Conservation (phyloP, 2,888 invertebrate genomes). For the Gastracanthus pulcherrimus region DNA sequence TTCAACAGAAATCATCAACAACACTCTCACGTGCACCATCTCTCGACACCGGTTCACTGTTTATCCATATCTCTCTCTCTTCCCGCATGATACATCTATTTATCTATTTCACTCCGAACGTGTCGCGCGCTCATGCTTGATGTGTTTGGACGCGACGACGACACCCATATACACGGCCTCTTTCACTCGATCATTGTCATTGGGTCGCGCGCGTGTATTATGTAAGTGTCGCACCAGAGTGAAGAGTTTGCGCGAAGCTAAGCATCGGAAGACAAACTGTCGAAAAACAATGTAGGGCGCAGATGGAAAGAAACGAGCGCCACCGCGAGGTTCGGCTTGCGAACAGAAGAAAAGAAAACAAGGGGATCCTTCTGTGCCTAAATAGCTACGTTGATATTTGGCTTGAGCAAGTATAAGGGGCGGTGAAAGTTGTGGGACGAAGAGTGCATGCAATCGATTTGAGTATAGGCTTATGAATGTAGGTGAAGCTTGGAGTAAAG, state of each 20-base stretch:
- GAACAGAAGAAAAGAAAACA: not conserved
- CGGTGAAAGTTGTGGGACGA: no score
- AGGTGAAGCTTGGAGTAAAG: no score
- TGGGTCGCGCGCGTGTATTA: slow-evolving; percentile 5
- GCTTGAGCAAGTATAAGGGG: no score
- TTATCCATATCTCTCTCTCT: not conserved
- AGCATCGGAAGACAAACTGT: slow-evolving; percentile 16
- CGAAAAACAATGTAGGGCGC: no score
- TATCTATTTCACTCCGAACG: slow-evolving; percentile 3
- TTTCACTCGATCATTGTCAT: slow-evolving; percentile 40
- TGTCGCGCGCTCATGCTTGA: not conserved
- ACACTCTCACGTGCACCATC: not conserved
- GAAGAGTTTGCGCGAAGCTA: not conserved
- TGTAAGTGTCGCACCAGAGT: not conserved
- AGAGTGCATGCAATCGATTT: no score
- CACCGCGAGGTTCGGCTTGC: slow-evolving; percentile 5
- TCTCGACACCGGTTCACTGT: not conserved
- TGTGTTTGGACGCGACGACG: slow-evolving; percentile 11
- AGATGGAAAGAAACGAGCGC: slow-evolving; percentile 3
- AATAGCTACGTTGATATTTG: not conserved
- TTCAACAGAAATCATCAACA: not conserved
- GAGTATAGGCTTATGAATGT: no score
- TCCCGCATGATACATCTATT: not conserved
- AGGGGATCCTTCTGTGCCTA: not conserved
- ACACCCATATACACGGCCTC: slow-evolving; percentile 31